Evolutionary conservation across 2,113 vertebrate species (phyloP), one percentile per base, ranked within the genome.

Genomic region (Nibea albiflora): DNA sequence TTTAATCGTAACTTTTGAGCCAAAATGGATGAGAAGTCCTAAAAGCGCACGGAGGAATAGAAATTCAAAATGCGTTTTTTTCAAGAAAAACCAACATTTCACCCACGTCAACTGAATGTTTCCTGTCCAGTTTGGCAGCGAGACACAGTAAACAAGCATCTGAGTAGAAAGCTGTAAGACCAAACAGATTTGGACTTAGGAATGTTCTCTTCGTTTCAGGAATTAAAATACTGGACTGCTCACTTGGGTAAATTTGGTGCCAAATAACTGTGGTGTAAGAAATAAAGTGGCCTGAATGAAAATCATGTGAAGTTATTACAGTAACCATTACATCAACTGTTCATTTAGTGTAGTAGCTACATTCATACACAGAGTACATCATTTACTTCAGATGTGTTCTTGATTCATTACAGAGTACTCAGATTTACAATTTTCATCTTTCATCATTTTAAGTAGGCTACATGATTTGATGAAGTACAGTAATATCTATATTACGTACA

Each of bases 81-180:
- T 26, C 24, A 5, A 46, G 31, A 49, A n/a, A 52, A 52, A 63
- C 12, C 28, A 12, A 12, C 42, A 39, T 39, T 39, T 61, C 42
- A 49, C 14, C 28, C 28, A 52, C 11, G 28, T n/a, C 12, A 65
- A 12, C 11, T 76, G 16, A 24, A 35, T 68, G n/a, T 63, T 42
- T 74, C n/a, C 42, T 42, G 63, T 24, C 16, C 24, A 14, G n/a
- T 47, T 4, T 72, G 70, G 9, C 4, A 20, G n/a, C 31, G n/a
- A 78, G 7, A 28, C 31, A 61, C 12, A 68, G 68, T 52, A 57
- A 81, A 61, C 35, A 71, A 42, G 28, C 47, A 60, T 26, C 12
- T 67, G 22, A 56, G 20, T n/a, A 16, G 26, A 56, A 49, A 58
- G 10, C n/a, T 52, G 11, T 19, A 26, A 20, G 5, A 26, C 10